Evolutionary conservation across 2,888 invertebrate species (phyloP), one percentile per base, ranked within the genome.

Genomic region (Drosophila niveifrons): DNA sequence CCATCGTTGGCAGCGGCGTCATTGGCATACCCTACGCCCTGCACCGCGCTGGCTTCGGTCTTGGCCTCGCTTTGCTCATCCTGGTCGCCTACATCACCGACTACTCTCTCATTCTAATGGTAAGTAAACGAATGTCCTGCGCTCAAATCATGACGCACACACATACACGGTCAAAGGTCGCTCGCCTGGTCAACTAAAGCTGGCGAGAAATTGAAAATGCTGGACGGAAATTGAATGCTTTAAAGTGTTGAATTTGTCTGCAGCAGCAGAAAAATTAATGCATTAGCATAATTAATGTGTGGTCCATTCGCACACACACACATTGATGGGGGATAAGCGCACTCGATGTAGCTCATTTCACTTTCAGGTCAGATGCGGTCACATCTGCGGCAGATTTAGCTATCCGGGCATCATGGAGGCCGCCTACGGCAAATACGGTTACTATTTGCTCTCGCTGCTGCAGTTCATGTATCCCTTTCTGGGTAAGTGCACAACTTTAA

Each of bases 1-100:
- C 96, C 53, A 97, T 97, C 90, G 95, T 97, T 75, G 97, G 97
- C 66, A 96, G 96, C 88, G 97, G 97, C 72, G 96, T 97, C 61
- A 97, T 97, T 88, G 97, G 97, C 63, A 96, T 96, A 91, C 96
- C 96, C n/a, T 97, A 95, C 91, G 96, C 97, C 0, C 93, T 97
- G 7, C 95, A 95, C 84, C 95, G 96, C 89, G 95, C 96, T 53
- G 97, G 97, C 10, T 96, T 97, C 87, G 96, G 96, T 11, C 93
- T 96, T 55, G 97, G 97, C 17, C 92, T 97, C 51, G 88, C 95
- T 41, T 93, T 97, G 53, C 92, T 97, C 74, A 92, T 95, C 61
- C 83, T 96, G 31, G 95, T 97, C 11, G 96, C 96, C 46, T 92
- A 95, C 70, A 93, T 97, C 51, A 97, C 97, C 66, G 97, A 97